phyloP scores from a whole-genome alignment of 92 coral and sea anemone species.

The Hydrozoanthus gracilis region DNA sequence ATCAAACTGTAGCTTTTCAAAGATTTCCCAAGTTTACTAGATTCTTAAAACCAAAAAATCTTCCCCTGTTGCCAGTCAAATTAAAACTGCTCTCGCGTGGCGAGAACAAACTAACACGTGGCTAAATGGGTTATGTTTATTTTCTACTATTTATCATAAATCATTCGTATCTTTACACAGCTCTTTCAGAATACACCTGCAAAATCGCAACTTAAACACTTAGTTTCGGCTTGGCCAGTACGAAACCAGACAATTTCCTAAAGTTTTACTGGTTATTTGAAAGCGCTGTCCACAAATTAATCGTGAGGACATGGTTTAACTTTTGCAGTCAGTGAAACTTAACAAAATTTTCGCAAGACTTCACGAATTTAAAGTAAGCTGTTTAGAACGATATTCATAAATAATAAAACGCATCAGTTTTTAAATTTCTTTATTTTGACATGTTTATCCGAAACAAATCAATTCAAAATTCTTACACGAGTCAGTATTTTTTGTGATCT shows the following conservation, averaged over 20 bases:
- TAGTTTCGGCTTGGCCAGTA: constrained; percentile 37
- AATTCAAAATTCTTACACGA: background rate
- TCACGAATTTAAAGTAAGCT: background rate
- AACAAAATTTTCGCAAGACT: background rate
- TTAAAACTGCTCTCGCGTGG: constrained; percentile 32
- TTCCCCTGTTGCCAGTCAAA: constrained; percentile 37
- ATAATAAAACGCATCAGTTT: constrained; percentile 33
- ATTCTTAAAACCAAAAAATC: background rate
- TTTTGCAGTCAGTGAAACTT: too few species aligned
- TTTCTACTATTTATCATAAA: constrained; percentile 32
- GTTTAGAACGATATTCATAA: constrained; percentile 18
- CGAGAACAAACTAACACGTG: constrained; percentile 37
- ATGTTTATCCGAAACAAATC: constrained; percentile 35
- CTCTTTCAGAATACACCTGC: constrained; percentile 55
- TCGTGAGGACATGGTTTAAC: too few species aligned
- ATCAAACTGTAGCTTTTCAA: constrained; percentile 2
- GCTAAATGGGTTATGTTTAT: constrained; percentile 40
- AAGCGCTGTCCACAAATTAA: too few species aligned
- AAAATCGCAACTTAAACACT: constrained; percentile 51
- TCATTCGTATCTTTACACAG: constrained; percentile 53
- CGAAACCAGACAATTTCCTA: background rate
- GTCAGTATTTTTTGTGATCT: background rate
- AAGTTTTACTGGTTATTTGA: too few species aligned
- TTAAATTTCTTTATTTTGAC: constrained; percentile 30
- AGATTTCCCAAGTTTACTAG: background rate